These are phyloP conservation scores for Macroramphosus scolopax DNA, from an alignment of 2,797 vertebrate species.

Conservation along the genomic window DNA sequence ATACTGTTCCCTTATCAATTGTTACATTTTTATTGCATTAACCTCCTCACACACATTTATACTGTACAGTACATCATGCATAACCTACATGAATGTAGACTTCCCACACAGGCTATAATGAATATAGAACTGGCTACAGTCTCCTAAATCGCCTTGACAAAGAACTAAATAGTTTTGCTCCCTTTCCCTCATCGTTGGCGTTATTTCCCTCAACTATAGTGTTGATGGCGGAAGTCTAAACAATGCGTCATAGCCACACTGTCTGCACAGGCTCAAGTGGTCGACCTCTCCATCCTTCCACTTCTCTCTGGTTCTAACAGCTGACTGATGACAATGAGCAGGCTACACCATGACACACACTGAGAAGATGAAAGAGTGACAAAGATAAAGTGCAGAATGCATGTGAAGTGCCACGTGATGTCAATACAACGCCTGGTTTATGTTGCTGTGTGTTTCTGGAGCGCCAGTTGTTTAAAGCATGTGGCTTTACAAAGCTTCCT, in stretches of 20 bases:
- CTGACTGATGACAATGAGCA: slow-evolving; percentile 54
- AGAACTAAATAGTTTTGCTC: slow-evolving; percentile 13
- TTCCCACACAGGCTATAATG: neutral
- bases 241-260: slow-evolving; percentile 35
- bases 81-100: neutral
- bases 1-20: no score
- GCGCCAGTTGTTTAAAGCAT: no score
- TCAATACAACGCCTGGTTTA: slow-evolving; percentile 49
- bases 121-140: no score
- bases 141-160: slow-evolving; percentile 8
- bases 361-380: slow-evolving; percentile 21
- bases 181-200: slow-evolving; percentile 37
- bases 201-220: slow-evolving; percentile 32
- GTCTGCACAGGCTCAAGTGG: slow-evolving; percentile 22
- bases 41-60: neutral
- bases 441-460: slow-evolving; percentile 46
- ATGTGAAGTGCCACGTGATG: slow-evolving; percentile 31
- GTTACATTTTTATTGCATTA: neutral
- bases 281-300: slow-evolving; percentile 8
- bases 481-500: no score
- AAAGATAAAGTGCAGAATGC: slow-evolving; percentile 35
- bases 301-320: slow-evolving; percentile 2
- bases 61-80: no score
- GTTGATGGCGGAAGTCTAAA: slow-evolving; percentile 17
- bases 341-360: slow-evolving; percentile 31